Conservation (phyloP, 2,113 vertebrate species). For the Ariopsis seemanni region DNA sequence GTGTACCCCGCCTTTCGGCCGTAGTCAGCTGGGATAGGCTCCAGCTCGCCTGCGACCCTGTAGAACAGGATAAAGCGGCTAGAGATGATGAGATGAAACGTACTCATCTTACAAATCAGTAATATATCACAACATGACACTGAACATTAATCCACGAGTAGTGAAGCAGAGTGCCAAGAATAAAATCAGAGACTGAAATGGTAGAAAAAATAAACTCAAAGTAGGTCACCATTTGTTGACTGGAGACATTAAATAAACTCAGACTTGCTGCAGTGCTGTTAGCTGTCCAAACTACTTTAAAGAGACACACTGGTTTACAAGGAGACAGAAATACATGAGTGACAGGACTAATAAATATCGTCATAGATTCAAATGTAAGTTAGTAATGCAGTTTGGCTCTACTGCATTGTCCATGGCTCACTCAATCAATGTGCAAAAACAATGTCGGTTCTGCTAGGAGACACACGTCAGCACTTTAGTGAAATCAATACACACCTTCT, state of each 20-base stretch:
- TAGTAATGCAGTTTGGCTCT: neutral
- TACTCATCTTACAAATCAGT: too few species aligned
- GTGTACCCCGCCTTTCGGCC: too few species aligned
- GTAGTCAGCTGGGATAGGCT: too few species aligned
- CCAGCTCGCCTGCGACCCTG: too few species aligned
- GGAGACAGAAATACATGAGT: neutral
- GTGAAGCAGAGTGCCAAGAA: neutral
- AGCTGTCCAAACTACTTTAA: neutral
- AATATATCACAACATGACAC: neutral
- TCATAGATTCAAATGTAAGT: neutral
- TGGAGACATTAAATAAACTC: neutral
- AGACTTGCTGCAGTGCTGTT: neutral
- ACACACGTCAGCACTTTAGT: constrained; percentile 19
- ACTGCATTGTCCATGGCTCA: neutral
- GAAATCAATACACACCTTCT: constrained; percentile 26
- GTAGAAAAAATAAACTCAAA: neutral
- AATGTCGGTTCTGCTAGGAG: constrained; percentile 1
- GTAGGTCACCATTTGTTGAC: neutral
- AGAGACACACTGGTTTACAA: neutral
- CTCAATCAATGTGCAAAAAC: neutral
- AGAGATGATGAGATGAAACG: too few species aligned
- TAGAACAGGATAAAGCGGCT: too few species aligned
- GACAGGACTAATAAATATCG: neutral
- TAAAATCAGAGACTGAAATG: neutral
- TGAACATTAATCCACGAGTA: neutral